phyloP scores from a whole-genome alignment of 2,888 invertebrate species.

The Heliconius aoede region DNA sequence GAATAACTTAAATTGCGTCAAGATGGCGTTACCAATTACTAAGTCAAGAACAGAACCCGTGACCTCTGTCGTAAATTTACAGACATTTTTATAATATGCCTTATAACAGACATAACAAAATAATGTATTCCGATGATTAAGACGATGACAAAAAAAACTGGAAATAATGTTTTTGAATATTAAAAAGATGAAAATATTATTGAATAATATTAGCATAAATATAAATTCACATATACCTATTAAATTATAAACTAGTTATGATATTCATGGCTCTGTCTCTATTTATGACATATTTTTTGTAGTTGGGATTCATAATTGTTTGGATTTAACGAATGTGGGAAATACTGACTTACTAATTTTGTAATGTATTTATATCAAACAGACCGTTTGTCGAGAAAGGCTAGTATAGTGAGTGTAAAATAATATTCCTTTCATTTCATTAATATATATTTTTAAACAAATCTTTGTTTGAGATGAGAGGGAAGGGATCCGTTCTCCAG shows the following conservation, averaged over 20 bases:
- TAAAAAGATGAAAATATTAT: slow-evolving; percentile 5
- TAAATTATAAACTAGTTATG: slow-evolving; percentile 14
- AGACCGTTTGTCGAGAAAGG: no score
- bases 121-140: slow-evolving; percentile 17
- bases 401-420: no score
- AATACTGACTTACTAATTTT: neutral
- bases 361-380: neutral
- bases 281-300: neutral
- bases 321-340: neutral
- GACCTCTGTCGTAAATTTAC: slow-evolving; percentile 11
- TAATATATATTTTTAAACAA: no score
- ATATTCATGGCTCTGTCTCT: neutral
- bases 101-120: slow-evolving; percentile 18
- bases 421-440: no score
- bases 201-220: slow-evolving; percentile 27
- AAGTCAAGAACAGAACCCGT: neutral
- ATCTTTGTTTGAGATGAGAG: no score
- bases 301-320: neutral
- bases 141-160: slow-evolving; percentile 15
- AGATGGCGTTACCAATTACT: neutral
- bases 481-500: no score
- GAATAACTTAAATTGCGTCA: no score
- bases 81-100: slow-evolving; percentile 14
- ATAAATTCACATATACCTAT: slow-evolving; percentile 3
- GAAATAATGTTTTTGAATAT: slow-evolving; percentile 14